Evolutionary conservation across 2,113 vertebrate genomes (phyloP).

Genomic region (Dascyllus trimaculatus): DNA sequence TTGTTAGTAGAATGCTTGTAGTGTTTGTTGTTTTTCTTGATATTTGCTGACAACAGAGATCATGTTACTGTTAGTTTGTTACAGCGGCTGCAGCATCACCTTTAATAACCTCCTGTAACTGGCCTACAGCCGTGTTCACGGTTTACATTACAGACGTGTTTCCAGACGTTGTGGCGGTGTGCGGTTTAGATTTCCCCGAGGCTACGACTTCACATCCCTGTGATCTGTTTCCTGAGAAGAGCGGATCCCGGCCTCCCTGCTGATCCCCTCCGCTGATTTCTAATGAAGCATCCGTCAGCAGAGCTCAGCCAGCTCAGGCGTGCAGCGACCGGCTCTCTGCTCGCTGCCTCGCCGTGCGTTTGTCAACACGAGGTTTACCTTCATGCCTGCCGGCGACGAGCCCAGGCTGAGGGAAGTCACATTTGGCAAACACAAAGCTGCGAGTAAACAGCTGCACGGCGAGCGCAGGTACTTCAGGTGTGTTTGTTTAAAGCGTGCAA

Average conservation of each 20-base stretch:
- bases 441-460: background rate
- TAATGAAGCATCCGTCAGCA: constrained; percentile 54
- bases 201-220: background rate
- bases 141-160: constrained; percentile 26
- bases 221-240: constrained; percentile 5
- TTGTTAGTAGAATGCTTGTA: background rate
- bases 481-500: constrained; percentile 8
- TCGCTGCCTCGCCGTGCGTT: background rate
- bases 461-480: background rate
- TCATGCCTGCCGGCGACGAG: constrained; percentile 19
- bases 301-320: constrained; percentile 41
- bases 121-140: background rate
- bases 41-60: background rate
- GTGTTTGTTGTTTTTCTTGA: background rate
- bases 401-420: background rate
- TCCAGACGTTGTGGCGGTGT: constrained; percentile 2
- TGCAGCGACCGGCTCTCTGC: constrained; percentile 22
- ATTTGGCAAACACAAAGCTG: background rate
- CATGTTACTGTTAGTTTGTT: too few relatives aligned
- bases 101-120: background rate
- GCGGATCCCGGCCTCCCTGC: background rate
- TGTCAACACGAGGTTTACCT: constrained; percentile 13
- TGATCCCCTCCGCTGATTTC: constrained; percentile 38
- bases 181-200: constrained; percentile 3
- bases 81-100: too few relatives aligned